Conservation (phyloP, 2,888 invertebrate genomes). For the Drosophila mercatorum region DNA sequence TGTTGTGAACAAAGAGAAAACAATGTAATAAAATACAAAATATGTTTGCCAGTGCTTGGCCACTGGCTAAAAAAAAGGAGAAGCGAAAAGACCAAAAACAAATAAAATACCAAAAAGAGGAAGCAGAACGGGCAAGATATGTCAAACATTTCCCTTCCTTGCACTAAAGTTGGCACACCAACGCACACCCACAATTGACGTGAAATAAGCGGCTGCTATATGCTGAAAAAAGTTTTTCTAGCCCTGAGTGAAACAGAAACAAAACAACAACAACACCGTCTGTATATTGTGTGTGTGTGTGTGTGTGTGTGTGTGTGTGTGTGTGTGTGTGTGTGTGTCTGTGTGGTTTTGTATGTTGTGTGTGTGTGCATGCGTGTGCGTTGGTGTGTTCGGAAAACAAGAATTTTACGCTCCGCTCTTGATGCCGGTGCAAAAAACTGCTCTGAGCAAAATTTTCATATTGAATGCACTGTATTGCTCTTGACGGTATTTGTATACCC, state of each 20-base stretch:
- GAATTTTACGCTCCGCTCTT: conserved; percentile 64
- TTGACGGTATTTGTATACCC: conserved; percentile 19
- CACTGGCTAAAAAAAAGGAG: conserved; percentile 31
- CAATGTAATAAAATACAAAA: conserved; percentile 31
- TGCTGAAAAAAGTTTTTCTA: conserved; percentile 57
- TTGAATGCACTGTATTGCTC: conserved; percentile 25
- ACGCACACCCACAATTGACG: conserved; percentile 34
- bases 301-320: no score
- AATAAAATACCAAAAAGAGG: conserved; percentile 44
- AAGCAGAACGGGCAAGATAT: conserved; percentile 62
- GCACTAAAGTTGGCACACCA: conserved; percentile 51
- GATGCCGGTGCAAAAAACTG: conserved; percentile 61
- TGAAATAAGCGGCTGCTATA: conserved; percentile 58
- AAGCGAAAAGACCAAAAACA: conserved; percentile 23
- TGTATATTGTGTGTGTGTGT: conserved; percentile 4
- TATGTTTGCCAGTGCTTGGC: conserved; percentile 41
- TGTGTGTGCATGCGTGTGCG: conserved; percentile 7
- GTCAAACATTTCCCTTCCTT: conserved; percentile 73
- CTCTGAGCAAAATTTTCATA: conserved; percentile 51
- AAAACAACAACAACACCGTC: conserved; percentile 22
- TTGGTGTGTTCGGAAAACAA: conserved; percentile 44
- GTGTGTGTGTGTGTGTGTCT: neutral
- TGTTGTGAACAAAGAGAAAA: conserved; percentile 32
- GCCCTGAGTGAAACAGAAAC: conserved; percentile 38
- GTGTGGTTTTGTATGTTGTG: neutral